Evolutionary conservation across 1,140 invertebrate species (phyloP), one percentile per base, ranked within the genome.

Genomic region (Euborellia annulipes): DNA sequence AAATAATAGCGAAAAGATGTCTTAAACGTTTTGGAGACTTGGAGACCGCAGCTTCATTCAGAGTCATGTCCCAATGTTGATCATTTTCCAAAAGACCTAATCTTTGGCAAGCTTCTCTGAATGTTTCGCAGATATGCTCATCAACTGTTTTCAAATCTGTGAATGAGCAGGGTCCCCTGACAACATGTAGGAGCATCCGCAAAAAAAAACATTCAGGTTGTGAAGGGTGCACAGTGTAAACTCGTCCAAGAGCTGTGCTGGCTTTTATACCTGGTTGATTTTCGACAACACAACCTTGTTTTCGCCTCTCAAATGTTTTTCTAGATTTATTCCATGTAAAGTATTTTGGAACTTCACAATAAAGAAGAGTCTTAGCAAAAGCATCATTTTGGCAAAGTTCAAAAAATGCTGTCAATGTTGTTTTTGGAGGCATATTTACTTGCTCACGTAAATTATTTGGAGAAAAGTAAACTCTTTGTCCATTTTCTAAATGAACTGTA

Each of bases 401-500:
- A 34, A 63, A 64, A 37, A 55, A 64, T 39, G 43, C 55, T 32
- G 54, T 61, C 36, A 63, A 43, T 17, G 53, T 63, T 34, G 58
- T 58, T n/a, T 39, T 27, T 20, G 38, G 36, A 36, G 54, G 44
- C 6, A n/a, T 23, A 3, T 36, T 9, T 2, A 22, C 37, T 43
- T 21, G 38, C 30, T 44, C 23, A 6, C 20, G 41, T 41, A 46
- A 50, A 50, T 56, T 53, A 2, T 48, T 49, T 30, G 43, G 40
- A 30, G 47, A 55, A 49, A 61, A 68, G 43, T 56, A 60, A 16
- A 64, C 54, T 7, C 48, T n/a, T 51, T 67, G 61, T 38, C 57
- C 56, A 49, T 59, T 59, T 47, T 64, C 60, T 20, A 66, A 48
- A 54, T 69, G 61, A 11, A 68, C 56, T 6, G 56, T 58, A 27